These are phyloP conservation scores for Holocentrus rufus DNA, from an alignment of 2,797 vertebrate genomes.

Conservation along the genomic window DNA sequence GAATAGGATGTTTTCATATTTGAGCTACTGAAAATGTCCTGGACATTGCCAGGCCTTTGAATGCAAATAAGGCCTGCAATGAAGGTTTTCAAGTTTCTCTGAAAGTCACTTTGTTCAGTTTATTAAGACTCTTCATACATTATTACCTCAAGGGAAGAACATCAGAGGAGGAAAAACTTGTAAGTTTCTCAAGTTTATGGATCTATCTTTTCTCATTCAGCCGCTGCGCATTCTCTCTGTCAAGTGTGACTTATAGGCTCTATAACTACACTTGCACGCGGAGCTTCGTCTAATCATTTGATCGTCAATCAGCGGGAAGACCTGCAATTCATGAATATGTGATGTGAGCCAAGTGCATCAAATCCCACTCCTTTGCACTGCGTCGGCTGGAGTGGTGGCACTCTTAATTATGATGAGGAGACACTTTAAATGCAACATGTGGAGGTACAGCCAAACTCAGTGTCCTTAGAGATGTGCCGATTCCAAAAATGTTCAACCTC, in stretches of 20 bases:
- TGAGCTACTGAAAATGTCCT: too few relatives aligned
- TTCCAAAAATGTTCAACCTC: constrained; percentile 53
- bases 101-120: neutral
- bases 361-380: constrained; percentile 41
- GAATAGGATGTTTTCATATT: too few relatives aligned
- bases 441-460: constrained; percentile 41
- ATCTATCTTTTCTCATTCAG: constrained; percentile 30
- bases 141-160: neutral
- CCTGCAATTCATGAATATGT: constrained; percentile 63
- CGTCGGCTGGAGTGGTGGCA: constrained; percentile 44
- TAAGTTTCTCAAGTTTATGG: constrained; percentile 30
- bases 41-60: too few relatives aligned
- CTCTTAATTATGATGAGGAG: constrained; percentile 53
- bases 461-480: constrained; percentile 50
- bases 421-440: constrained; percentile 34
- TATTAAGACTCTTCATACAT: too few relatives aligned
- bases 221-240: constrained; percentile 21
- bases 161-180: neutral
- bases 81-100: neutral
- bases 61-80: too few relatives aligned
- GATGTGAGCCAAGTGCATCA: constrained; percentile 54
- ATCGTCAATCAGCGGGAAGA: constrained; percentile 56
- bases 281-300: constrained; percentile 37
- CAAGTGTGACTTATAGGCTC: constrained; percentile 47
- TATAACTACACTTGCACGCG: constrained; percentile 20